Evolutionary conservation across 1,140 invertebrate species (phyloP).

Genomic region (Pteromalus puparum): DNA sequence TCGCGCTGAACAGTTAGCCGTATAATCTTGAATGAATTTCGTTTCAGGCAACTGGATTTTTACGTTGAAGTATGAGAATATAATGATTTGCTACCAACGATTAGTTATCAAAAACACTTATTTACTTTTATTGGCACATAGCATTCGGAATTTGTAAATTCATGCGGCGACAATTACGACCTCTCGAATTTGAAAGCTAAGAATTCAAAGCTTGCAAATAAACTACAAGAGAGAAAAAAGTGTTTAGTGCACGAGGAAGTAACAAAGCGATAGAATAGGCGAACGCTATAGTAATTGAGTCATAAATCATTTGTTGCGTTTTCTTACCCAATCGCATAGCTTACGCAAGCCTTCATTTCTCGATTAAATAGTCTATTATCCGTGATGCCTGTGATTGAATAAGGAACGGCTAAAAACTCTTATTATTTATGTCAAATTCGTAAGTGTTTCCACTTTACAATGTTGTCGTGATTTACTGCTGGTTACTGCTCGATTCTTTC

Average conservation of each 20-base stretch:
- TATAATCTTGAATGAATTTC: background rate
- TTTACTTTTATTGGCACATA: too few relatives aligned
- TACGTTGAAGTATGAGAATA: too few relatives aligned
- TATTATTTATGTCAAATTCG: conserved; percentile 26
- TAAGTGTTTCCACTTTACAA: background rate
- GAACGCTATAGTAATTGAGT: conserved; percentile 30
- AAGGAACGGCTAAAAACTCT: background rate
- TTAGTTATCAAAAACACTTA: too few relatives aligned
- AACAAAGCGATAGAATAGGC: conserved; percentile 21
- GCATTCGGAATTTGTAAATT: background rate
- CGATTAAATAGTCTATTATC: conserved; percentile 32
- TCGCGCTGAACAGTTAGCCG: background rate
- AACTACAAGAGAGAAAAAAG: background rate
- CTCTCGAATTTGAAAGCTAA: background rate
- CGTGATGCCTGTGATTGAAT: conserved; percentile 13
- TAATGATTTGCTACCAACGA: too few relatives aligned
- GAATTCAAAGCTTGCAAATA: conserved; percentile 6
- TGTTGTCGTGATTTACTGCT: background rate
- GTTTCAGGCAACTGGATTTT: too few relatives aligned
- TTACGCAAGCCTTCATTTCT: conserved; percentile 19
- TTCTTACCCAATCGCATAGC: background rate
- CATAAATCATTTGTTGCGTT: conserved; percentile 31
- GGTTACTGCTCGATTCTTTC: background rate
- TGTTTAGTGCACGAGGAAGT: conserved; percentile 15
- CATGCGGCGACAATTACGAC: background rate